phyloP scores from a whole-genome alignment of 2,888 invertebrate genomes.

The Zaprionus bogoriensis region DNA sequence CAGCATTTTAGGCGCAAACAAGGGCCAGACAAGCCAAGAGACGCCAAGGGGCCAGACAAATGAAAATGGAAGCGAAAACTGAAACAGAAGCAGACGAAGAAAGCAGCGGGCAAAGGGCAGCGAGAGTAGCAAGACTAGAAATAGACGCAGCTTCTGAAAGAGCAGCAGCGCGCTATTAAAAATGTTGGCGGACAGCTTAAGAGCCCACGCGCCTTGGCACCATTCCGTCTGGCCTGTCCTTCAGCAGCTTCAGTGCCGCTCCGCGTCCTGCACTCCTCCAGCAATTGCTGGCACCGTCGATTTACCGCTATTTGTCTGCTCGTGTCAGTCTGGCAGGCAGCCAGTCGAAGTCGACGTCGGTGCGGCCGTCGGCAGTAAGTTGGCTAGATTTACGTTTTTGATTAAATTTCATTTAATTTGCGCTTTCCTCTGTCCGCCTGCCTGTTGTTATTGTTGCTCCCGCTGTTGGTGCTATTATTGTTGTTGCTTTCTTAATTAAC shows the following conservation, averaged over 20 bases:
- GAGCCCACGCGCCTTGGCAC: slow-evolving; percentile 30
- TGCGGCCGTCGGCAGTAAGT: slow-evolving; percentile 39
- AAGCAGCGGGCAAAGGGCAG: not conserved
- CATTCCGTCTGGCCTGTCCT: slow-evolving; percentile 11
- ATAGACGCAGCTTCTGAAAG: slow-evolving; percentile 8
- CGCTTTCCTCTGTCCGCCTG: slow-evolving; percentile 33
- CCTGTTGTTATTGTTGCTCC: slow-evolving; percentile 14
- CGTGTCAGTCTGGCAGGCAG: slow-evolving; percentile 49
- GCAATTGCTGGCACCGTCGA: slow-evolving; percentile 19
- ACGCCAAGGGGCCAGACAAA: slow-evolving; percentile 8
- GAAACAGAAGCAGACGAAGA: slow-evolving; percentile 3
- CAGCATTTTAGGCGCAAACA: slow-evolving; percentile 54
- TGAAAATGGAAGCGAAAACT: not conserved
- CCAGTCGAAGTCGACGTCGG: slow-evolving; percentile 24
- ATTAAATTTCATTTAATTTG: slow-evolving; percentile 72
- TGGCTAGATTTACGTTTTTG: slow-evolving; percentile 70
- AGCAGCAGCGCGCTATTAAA: slow-evolving; percentile 21
- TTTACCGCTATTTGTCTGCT: slow-evolving; percentile 41
- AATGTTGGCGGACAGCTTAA: slow-evolving; percentile 25
- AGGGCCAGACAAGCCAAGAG: slow-evolving; percentile 30
- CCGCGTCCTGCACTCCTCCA: not conserved
- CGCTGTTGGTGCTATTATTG: slow-evolving; percentile 32
- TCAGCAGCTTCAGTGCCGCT: not conserved
- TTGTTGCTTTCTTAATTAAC: slow-evolving; percentile 59
- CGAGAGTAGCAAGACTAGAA: slow-evolving; percentile 10